phyloP scores from a whole-genome alignment of 2,888 invertebrate genomes.

The Drosophila bunnanda region DNA sequence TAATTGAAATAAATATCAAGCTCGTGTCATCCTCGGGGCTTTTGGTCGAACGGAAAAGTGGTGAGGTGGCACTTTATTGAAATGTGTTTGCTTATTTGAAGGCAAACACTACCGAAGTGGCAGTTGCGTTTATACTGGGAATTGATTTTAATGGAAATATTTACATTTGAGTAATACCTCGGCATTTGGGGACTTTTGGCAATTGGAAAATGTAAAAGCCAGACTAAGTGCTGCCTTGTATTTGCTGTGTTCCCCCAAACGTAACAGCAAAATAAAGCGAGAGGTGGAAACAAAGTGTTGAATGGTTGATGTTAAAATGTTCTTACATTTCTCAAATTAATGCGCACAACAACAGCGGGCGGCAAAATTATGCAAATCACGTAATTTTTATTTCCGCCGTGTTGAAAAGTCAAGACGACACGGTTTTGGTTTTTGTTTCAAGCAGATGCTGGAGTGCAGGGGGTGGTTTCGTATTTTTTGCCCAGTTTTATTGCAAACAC shows the following conservation, averaged over 20 bases:
- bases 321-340: slow-evolving; percentile 45
- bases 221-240: slow-evolving; percentile 36
- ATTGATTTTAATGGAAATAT: slow-evolving; percentile 52
- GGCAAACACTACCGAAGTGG: slow-evolving; percentile 17
- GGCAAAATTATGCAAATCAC: slow-evolving; percentile 49
- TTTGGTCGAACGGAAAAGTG: not conserved
- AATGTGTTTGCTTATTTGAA: slow-evolving; percentile 43
- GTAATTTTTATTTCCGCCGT: slow-evolving; percentile 42
- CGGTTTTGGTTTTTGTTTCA: slow-evolving; percentile 44
- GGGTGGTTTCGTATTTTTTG: slow-evolving; percentile 7
- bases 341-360: slow-evolving; percentile 37
- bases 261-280: not conserved
- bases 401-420: slow-evolving; percentile 34
- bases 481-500: slow-evolving; percentile 35
- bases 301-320: slow-evolving; percentile 27
- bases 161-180: slow-evolving; percentile 30
- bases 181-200: slow-evolving; percentile 10
- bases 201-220: slow-evolving; percentile 29
- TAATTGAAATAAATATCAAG: slow-evolving; percentile 67
- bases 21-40: slow-evolving; percentile 1
- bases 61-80: slow-evolving; percentile 35
- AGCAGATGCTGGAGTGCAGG: not conserved
- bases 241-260: slow-evolving; percentile 3
- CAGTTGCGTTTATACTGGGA: slow-evolving; percentile 1
- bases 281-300: slow-evolving; percentile 30